Percentiles rank a stretch among this genome's conserved stretches.
These are phyloP conservation scores for Cricetomys ansorgei DNA, from an alignment of 2,113 vertebrate species.

Conservation along the genomic window DNA sequence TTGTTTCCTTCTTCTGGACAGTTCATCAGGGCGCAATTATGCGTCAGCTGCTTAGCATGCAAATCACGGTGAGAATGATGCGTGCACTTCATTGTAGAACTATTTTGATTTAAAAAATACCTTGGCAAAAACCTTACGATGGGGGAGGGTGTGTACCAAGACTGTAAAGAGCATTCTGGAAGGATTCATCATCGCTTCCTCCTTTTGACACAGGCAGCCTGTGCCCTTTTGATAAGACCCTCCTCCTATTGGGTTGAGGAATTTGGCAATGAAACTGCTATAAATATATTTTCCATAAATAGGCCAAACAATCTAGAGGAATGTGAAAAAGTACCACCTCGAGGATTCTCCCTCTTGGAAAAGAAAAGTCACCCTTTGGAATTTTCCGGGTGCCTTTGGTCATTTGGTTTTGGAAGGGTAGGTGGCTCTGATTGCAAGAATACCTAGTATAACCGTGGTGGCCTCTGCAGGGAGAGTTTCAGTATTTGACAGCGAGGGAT, in stretches of 20 bases:
- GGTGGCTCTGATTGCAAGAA: not conserved
- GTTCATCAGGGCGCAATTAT: not conserved
- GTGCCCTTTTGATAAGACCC: constrained; percentile 88
- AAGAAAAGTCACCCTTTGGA: constrained; percentile 76
- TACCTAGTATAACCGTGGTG: rapidly evolving
- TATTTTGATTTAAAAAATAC: constrained; percentile 14
- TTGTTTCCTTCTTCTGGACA: not conserved
- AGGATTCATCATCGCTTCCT: constrained; percentile 87
- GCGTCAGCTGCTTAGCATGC: not conserved
- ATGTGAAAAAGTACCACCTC: constrained; percentile 71
- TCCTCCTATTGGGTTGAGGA: constrained; percentile 83
- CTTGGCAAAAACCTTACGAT: constrained; percentile 73
- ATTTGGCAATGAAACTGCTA: constrained; percentile 85
- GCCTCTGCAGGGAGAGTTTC: not conserved
- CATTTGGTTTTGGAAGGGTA: constrained; percentile 69
- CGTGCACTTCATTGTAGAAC: not conserved
- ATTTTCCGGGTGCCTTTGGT: constrained; percentile 79
- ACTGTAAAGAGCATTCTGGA: constrained; percentile 82
- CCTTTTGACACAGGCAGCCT: constrained; percentile 87
- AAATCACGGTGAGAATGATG: not conserved
- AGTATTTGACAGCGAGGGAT: not conserved
- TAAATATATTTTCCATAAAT: constrained; percentile 88
- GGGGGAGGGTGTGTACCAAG: constrained; percentile 21
- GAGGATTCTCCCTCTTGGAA: constrained; percentile 74
- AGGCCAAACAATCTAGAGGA: constrained; percentile 78